These are phyloP conservation scores for Ceratina japonica DNA, from an alignment of 1,140 invertebrate species.

Conservation along the genomic window DNA sequence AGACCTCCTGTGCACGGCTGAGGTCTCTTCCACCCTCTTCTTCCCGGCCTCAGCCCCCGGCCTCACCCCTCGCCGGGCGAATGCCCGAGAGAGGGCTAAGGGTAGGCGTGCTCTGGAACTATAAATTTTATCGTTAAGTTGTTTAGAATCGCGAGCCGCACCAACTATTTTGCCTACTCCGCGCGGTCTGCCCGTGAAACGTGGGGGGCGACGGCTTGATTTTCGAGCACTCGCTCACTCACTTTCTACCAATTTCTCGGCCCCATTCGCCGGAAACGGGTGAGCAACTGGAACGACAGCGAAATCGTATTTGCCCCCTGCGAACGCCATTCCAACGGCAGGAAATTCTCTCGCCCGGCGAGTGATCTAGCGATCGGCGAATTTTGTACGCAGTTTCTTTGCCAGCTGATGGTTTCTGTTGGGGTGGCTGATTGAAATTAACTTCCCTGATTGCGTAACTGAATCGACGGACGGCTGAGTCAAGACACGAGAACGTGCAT, in stretches of 20 bases:
- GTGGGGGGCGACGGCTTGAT: conserved; percentile 64
- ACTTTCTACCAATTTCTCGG: conserved; percentile 61
- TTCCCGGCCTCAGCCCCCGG: conserved; percentile 43
- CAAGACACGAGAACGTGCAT: too few species aligned
- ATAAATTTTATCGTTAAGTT: conserved; percentile 80
- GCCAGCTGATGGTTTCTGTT: background rate
- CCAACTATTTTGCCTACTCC: background rate
- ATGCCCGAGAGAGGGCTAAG: conserved; percentile 63
- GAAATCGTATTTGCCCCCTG: conserved; percentile 57
- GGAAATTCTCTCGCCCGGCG: conserved; percentile 34
- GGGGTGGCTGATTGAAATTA: background rate
- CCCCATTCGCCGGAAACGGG: conserved; percentile 28
- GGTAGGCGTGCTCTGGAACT: conserved; percentile 77
- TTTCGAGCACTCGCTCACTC: conserved; percentile 56
- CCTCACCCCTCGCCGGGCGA: conserved; percentile 13
- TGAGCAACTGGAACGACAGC: conserved; percentile 48
- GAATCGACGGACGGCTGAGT: too few species aligned
- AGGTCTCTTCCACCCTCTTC: conserved; percentile 56
- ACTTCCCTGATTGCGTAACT: background rate
- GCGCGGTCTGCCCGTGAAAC: conserved; percentile 35
- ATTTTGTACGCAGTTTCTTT: conserved; percentile 33
- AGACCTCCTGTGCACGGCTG: conserved; percentile 72
- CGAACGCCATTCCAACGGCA: conserved; percentile 57
- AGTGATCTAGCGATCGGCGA: conserved; percentile 46
- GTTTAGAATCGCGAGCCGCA: conserved; percentile 73